Evolutionary conservation across 2,888 invertebrate species (phyloP), one percentile per base, ranked within the genome.

Genomic region (Odontocolon sp.): DNA sequence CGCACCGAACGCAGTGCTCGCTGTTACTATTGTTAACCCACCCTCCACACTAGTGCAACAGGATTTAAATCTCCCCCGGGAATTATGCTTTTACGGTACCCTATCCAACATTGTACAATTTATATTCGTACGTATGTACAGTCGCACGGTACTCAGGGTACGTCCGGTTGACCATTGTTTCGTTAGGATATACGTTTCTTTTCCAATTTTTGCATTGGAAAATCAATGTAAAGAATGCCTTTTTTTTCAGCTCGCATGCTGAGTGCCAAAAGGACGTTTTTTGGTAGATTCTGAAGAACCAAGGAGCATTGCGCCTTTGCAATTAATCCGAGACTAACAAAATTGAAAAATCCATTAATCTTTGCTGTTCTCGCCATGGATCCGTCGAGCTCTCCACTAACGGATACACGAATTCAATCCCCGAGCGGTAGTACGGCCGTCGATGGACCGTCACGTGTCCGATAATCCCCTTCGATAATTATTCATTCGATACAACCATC

Each of bases 271-370:
- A 2, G 2, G 11, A 14, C 16, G 16, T 21, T 38, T 40, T 57
- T 45, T 45, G 16, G 31, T 4, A 9, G 40, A 18, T 42, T 14
- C 11, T 33, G 18, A 18, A 9, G n/a, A 26, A 26, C 21, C 21
- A 16, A 61, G 18, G 28, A 18, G 42, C 16, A 18, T 28, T 3
- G 26, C 26, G 2, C n/a, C 23, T 23, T 21, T 18, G 69, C 79
- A 80, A 78, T 82, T 83, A 81, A 83, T 83, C 63, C 42, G 54
- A 59, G 38, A 38, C 70, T 83, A 82, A 85, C 81, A 79, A 84
- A 85, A 85, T 85, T 82, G 77, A 81, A 81, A 80, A 80, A 78
- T 59, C 82, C 85, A 85, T 85, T 83, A 84, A 69, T 54, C 31
- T 45, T 18, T 31, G 16, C 28, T 33, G n/a, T 21, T 6, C 18